Base-by-base conservation (phyloP, 1,140 invertebrate species). In the Anastrepha obliqua region DNA sequence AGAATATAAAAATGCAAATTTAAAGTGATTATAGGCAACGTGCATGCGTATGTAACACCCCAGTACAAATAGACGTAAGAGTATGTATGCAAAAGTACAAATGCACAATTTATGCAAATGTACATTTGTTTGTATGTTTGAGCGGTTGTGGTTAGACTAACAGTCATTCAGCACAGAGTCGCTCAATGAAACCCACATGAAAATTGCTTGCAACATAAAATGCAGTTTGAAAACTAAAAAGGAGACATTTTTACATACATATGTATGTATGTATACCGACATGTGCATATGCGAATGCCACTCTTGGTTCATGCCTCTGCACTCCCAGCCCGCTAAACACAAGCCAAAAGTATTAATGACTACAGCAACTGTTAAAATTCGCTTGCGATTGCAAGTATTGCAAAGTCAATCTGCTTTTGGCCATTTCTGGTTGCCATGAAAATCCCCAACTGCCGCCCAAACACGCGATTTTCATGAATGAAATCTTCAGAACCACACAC, bases 391-490 rank as follows among this genome's bases (percentile, higher is more conserved):
- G 29, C 29, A 29, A 29, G 11, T 55, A 8, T 55, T 55, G 6
- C 6, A 55, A 55, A 55, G 51, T 55, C 51, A 55, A 55, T 8
- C 51, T 67, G 29, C 29, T 67, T 67, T 39, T 67, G 11, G 29
- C 29, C 64, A 67, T 67, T 67, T 39, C 64, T 13, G 64, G 29
- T 67, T 67, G 64, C 64, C 6, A 55, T 55, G 51, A 55, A 55
- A 8, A 55, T 55, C 2, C 2, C 51, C 51, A 55, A 55, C 51
- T 67, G 64, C 64, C 64, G 64, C 64, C 64, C 64, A 67, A 67
- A 67, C 64, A 67, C 64, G 64, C 39, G 64, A 42, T 67, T 67
- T 67, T 42, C 64, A 67, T 67, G 29, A 67, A 67, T 67, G 64
- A 67, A 67, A 67, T 67, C 64, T 67, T 67, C 64, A 42, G 39